Evolutionary conservation across 2,113 vertebrate genomes (phyloP).

Genomic region (Porphyrio hochstetteri): DNA sequence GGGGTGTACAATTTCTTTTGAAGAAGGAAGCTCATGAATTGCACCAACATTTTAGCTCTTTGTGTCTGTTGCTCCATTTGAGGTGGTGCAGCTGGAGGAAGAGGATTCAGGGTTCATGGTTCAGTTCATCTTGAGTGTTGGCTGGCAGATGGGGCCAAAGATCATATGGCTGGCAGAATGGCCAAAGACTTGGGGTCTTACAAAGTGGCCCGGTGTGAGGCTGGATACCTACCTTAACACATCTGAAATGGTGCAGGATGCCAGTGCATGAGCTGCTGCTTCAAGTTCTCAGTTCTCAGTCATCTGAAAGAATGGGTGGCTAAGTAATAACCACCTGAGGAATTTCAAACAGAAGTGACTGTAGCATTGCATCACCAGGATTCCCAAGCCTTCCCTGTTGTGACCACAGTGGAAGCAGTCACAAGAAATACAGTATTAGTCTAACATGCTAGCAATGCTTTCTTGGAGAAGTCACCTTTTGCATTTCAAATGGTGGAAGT

Average conservation of each 20-base stretch:
- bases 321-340: background rate
- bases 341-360: background rate
- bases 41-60: constrained; percentile 27
- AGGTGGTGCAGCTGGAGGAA: background rate
- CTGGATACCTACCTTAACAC: background rate
- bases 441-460: background rate
- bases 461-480: background rate
- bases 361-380: background rate
- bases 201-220: background rate
- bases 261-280: background rate
- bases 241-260: background rate
- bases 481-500: background rate
- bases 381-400: background rate
- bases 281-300: background rate
- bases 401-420: background rate
- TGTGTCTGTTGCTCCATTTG: background rate
- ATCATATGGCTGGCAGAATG: background rate
- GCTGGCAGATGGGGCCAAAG: background rate
- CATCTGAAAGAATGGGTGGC: background rate
- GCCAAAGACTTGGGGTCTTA: background rate
- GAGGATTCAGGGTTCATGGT: background rate
- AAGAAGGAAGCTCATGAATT: constrained; percentile 46
- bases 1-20: constrained; percentile 60
- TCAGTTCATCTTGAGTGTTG: background rate
- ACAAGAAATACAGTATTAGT: background rate